These are phyloP conservation scores for Petroica traversi DNA, from an alignment of 2,113 vertebrate species.

Conservation along the genomic window DNA sequence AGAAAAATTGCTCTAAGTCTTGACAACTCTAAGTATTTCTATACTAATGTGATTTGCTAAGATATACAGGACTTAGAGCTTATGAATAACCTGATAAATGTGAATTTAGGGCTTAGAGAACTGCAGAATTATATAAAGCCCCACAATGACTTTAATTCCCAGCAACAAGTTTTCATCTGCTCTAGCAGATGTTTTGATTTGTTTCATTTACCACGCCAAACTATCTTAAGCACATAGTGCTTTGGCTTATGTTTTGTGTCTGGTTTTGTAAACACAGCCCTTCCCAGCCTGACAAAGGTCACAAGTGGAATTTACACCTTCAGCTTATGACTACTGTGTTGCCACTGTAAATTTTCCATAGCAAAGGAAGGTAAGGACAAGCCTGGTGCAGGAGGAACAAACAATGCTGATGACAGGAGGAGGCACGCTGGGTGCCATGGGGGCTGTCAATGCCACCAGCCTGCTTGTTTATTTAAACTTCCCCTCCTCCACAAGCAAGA, in stretches of 20 bases:
- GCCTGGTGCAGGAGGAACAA: neutral
- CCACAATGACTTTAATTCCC: neutral
- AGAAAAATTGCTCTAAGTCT: neutral
- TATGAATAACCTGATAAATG: neutral
- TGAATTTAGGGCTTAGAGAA: neutral
- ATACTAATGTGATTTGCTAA: neutral
- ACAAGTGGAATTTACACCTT: conserved; percentile 16
- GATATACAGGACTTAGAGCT: neutral
- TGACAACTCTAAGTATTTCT: neutral
- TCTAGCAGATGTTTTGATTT: neutral
- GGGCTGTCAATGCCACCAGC: neutral
- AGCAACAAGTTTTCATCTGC: neutral
- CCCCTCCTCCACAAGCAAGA: neutral
- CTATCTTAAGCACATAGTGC: neutral
- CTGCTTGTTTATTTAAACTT: neutral
- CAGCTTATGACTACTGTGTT: neutral
- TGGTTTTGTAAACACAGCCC: neutral
- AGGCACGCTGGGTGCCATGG: neutral
- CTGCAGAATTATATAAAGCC: neutral
- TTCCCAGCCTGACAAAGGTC: conserved; percentile 9
- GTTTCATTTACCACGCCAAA: neutral
- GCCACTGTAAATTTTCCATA: conserved; percentile 7
- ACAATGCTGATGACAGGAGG: neutral
- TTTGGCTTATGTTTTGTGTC: neutral
- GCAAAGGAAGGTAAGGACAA: neutral